Conservation (phyloP, 2,888 invertebrate genomes). For the Portevinia maculata region DNA sequence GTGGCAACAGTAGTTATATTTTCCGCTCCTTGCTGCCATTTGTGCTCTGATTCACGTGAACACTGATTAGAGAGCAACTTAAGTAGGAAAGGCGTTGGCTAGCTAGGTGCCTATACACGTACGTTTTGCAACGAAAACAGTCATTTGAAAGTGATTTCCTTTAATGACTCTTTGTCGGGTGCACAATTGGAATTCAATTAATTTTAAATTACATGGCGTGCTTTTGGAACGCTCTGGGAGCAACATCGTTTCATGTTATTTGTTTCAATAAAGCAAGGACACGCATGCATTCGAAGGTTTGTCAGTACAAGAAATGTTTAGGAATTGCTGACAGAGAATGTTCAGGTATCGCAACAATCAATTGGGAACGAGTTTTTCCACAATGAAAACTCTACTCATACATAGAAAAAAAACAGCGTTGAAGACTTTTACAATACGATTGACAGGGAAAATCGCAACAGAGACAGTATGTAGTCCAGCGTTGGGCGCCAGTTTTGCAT, state of each 20-base stretch:
- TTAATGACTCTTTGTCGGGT: conserved; percentile 51
- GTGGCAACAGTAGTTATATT: not conserved
- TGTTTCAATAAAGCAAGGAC: conserved; percentile 33
- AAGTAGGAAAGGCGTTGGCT: conserved; percentile 15
- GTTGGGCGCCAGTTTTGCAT: not conserved
- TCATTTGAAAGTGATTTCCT: conserved; percentile 56
- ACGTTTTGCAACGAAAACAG: conserved; percentile 25
- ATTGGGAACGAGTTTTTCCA: not conserved
- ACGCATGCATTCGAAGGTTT: conserved; percentile 2
- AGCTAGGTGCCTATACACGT: not conserved
- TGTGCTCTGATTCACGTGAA: conserved; percentile 38
- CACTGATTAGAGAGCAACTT: conserved; percentile 29
- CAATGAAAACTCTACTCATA: no score
- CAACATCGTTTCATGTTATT: conserved; percentile 22
- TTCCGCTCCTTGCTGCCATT: not conserved
- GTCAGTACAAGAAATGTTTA: not conserved
- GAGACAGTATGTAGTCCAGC: not conserved
- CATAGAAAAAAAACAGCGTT: no score
- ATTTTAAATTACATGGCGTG: conserved; percentile 67
- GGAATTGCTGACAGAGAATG: not conserved
- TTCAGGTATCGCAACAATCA: not conserved
- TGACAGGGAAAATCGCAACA: no score
- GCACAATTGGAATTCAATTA: conserved; percentile 66
- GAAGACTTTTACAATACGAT: no score
- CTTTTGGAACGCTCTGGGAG: not conserved